These are phyloP conservation scores for Ageneiosus marmoratus DNA, from an alignment of 2,113 vertebrate genomes.

Conservation along the genomic window DNA sequence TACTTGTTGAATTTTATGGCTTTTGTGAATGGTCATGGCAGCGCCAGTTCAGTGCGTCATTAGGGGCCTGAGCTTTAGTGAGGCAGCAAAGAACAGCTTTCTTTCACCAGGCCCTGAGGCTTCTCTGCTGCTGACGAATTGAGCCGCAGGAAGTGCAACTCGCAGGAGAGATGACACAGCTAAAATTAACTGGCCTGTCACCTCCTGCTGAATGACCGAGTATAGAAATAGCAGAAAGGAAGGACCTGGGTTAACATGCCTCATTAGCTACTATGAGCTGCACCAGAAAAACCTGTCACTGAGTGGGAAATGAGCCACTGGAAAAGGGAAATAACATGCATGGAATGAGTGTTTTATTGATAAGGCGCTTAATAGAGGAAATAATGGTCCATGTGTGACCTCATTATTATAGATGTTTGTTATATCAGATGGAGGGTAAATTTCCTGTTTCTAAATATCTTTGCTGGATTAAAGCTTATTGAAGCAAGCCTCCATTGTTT, in stretches of 20 bases:
- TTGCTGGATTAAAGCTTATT: not conserved
- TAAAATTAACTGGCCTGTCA: conserved; percentile 70
- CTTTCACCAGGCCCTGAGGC: conserved; percentile 42
- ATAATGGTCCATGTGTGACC: not conserved
- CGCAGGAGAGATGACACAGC: conserved; percentile 69
- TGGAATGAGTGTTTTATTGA: not conserved
- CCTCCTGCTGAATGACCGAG: conserved; percentile 61
- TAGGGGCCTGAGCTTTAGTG: not conserved
- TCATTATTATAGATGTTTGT: conserved; percentile 12
- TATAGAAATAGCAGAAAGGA: conserved; percentile 67
- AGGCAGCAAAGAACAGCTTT: conserved; percentile 5
- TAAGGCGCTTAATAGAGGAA: conserved; percentile 11
- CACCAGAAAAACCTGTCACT: not conserved
- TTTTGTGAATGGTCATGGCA: conserved; percentile 15
- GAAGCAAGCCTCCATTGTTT: not conserved
- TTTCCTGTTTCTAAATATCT: conserved; percentile 17
- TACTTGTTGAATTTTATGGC: not conserved
- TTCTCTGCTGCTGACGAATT: conserved; percentile 62
- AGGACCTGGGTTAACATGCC: conserved; percentile 47
- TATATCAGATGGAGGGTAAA: conserved; percentile 10
- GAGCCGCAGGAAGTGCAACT: conserved; percentile 69
- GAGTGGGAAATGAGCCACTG: not conserved
- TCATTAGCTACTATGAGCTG: conserved; percentile 39
- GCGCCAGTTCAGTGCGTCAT: conserved; percentile 32
- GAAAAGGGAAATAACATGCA: not conserved